Evolutionary conservation across 2,113 vertebrate species (phyloP), one percentile per base, ranked within the genome.

Genomic region (Scopus umbretta): DNA sequence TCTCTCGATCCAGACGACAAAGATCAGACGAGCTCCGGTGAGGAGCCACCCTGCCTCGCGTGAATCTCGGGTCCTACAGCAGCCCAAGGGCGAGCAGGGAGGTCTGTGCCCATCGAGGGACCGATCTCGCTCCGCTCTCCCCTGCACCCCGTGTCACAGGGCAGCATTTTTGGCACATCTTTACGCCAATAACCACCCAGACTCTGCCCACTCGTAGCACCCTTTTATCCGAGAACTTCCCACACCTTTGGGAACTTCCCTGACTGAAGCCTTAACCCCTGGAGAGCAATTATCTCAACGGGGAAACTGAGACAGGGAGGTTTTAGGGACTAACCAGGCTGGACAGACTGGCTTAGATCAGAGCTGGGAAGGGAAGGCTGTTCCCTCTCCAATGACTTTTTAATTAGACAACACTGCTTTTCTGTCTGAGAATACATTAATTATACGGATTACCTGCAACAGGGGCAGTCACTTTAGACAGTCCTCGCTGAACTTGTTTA

Each of bases 321-420:
- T 55, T 65, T 76, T 16, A 23, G 72, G 86, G 84, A 96, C 65
- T 70, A 56, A 88, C 67, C 55, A 0, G 86, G 92, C 95, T 78
- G 94, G 96, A 45, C 61, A 43, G 93, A 95, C 95, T 86, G 93
- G 95, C 93, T 96, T 36, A 91, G 93, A 96, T 96, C 91, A 96
- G 95, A 97, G 96, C 80, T 91, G 96, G 91, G 91, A 86, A 92
- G 90, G 65, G 49, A 66, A 86, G 74, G 36, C 45, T 53, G 29
- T 8, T 94, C 61, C 84, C 47, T 92, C 73, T 55, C 65, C 70
- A 17, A 21, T 4, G 5, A 36, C 0, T 1, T 50, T 91, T 91
- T 92, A 91, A 96, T 96, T 87, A 91, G 83, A 7, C 94, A 86
- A 29, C 80, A 38, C 18, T 5, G 72, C 86, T 86, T 27, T 78